These are phyloP conservation scores for Macroramphosus scolopax DNA, from an alignment of 2,797 vertebrate genomes.

Conservation along the genomic window DNA sequence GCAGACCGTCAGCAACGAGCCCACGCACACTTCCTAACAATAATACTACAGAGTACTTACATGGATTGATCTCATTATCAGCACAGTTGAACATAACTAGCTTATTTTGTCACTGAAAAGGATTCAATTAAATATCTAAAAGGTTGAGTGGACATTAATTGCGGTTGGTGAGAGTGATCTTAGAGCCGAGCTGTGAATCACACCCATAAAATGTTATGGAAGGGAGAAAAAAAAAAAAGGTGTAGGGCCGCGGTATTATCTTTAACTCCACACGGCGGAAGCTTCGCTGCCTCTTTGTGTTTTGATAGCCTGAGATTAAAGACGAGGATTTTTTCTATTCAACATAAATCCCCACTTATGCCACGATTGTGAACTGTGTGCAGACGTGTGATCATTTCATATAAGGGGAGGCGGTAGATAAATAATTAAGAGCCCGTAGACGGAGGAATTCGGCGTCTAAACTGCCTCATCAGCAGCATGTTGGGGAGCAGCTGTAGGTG, in stretches of 20 bases:
- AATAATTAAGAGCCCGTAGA: no score
- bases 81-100: conserved; percentile 66
- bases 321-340: no score
- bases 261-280: no score
- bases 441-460: no score
- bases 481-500: conserved; percentile 21
- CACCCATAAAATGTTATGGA: conserved; percentile 67
- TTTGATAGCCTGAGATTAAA: no score
- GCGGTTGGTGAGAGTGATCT: conserved; percentile 54
- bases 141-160: conserved; percentile 72
- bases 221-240: no score
- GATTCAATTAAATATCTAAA: conserved; percentile 67
- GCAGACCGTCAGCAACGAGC: no score
- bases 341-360: no score
- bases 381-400: no score
- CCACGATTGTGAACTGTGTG: no score
- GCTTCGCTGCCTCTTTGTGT: no score
- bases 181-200: conserved; percentile 49
- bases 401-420: no score
- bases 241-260: conserved; percentile 34
- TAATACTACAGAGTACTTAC: conserved; percentile 36
- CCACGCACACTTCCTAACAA: conserved; percentile 22
- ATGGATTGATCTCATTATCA: conserved; percentile 56
- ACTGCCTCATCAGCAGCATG: conserved; percentile 23
- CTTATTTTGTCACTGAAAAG: conserved; percentile 63